Percentiles rank a stretch among this genome's conserved stretches.
Evolutionary conservation across 2,888 invertebrate species (phyloP).

Genomic region (Sceliomorpha sp.): DNA sequence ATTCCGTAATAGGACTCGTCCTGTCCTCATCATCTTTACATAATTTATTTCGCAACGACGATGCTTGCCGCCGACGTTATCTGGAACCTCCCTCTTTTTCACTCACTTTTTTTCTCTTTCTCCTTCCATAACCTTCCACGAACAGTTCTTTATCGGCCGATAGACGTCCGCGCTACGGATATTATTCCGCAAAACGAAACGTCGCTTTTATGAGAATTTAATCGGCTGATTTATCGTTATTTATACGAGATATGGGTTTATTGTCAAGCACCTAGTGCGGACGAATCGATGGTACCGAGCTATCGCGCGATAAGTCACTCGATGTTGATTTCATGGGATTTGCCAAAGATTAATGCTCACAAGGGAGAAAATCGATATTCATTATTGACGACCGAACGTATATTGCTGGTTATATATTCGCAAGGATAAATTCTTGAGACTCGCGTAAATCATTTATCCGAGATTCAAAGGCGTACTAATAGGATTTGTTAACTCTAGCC

Average conservation of each 20-base stretch:
- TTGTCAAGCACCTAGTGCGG: constrained; percentile 32
- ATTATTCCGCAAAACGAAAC: constrained; percentile 35
- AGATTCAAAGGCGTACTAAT: constrained; percentile 15
- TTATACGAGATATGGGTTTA: constrained; percentile 52
- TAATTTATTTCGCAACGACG: constrained; percentile 30
- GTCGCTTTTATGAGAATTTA: constrained; percentile 50
- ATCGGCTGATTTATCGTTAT: constrained; percentile 55
- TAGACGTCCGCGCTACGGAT: constrained; percentile 1
- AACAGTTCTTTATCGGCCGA: not conserved
- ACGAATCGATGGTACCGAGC: constrained; percentile 39
- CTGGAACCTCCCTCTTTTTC: not conserved
- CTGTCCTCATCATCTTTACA: constrained; percentile 36
- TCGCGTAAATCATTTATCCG: constrained; percentile 41
- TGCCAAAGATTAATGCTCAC: constrained; percentile 50
- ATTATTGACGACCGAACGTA: constrained; percentile 53
- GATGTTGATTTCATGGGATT: constrained; percentile 55
- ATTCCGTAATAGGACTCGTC: constrained; percentile 28
- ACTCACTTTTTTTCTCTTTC: too few relatives aligned
- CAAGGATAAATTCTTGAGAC: constrained; percentile 54
- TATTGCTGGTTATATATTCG: constrained; percentile 37
- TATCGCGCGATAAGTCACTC: constrained; percentile 55
- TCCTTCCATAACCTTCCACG: too few relatives aligned
- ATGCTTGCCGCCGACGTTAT: constrained; percentile 10
- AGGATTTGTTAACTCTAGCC: too few relatives aligned
- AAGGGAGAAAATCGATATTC: constrained; percentile 48